phyloP scores from a whole-genome alignment of 1,140 invertebrate genomes.

The Pseudomyrmex concolor region DNA sequence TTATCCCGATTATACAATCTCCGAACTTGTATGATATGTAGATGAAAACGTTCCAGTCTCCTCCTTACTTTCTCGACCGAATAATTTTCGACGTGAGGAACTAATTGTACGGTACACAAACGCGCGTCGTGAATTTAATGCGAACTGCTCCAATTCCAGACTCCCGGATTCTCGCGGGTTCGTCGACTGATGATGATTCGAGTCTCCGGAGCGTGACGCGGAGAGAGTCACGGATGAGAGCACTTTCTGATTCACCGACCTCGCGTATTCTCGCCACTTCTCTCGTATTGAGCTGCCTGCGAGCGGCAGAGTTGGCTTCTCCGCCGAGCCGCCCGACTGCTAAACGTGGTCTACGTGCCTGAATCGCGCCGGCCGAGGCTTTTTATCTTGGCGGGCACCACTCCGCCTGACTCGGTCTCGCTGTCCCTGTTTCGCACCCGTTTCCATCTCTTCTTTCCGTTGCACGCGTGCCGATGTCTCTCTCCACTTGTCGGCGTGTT shows the following conservation, averaged over 20 bases:
- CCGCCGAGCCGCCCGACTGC: constrained; percentile 69
- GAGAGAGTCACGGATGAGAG: constrained; percentile 19
- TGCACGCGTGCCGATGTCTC: constrained; percentile 2
- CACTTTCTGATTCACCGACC: constrained; percentile 50
- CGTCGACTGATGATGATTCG: constrained; percentile 9
- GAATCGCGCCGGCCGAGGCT: constrained; percentile 43
- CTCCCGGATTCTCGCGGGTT: constrained; percentile 41
- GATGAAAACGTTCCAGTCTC: no score
- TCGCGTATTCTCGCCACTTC: constrained; percentile 6
- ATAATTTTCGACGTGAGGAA: not conserved
- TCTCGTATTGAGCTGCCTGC: constrained; percentile 30
- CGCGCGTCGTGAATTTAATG: not conserved
- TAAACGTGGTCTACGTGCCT: constrained; percentile 79
- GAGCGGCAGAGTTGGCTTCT: constrained; percentile 19
- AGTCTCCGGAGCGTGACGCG: constrained; percentile 31
- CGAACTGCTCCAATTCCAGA: constrained; percentile 36
- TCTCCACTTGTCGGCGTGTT: constrained; percentile 12
- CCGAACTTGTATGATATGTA: no score
- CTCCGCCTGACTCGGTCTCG: constrained; percentile 22
- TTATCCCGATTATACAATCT: no score
- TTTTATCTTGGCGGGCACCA: constrained; percentile 63
- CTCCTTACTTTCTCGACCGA: not conserved
- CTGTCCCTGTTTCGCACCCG: not conserved
- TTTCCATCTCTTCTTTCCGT: not conserved
- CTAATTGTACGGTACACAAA: not conserved